These are phyloP conservation scores for Eurytoma californica DNA, from an alignment of 2,888 invertebrate species.

Conservation along the genomic window DNA sequence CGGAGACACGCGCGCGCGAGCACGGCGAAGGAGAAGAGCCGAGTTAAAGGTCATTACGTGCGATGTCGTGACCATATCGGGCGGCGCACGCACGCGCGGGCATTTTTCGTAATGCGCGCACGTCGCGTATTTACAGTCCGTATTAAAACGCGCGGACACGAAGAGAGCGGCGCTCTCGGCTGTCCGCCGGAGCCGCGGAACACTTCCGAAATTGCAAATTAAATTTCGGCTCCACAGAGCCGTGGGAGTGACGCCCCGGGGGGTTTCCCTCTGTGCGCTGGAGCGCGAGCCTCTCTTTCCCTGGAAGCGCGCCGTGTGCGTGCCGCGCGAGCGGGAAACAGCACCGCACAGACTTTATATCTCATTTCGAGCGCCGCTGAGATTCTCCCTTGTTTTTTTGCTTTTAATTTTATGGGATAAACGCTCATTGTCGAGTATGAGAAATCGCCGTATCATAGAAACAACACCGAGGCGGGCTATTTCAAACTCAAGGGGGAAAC, in stretches of 20 bases:
- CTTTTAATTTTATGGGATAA: too few species aligned
- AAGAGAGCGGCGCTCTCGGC: slow-evolving; percentile 11
- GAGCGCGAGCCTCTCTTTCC: neutral
- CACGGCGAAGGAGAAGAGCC: neutral
- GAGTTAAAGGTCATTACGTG: slow-evolving; percentile 29
- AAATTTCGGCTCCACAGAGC: slow-evolving; percentile 62
- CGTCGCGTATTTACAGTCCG: neutral
- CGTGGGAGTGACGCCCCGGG: slow-evolving; percentile 59
- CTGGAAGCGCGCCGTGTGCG: slow-evolving; percentile 7
- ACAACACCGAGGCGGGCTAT: too few species aligned
- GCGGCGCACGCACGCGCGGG: neutral
- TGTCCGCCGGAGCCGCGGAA: slow-evolving; percentile 1
- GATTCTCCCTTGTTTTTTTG: too few species aligned
- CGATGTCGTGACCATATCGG: slow-evolving; percentile 35
- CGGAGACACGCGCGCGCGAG: slow-evolving; percentile 1
- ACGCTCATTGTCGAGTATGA: too few species aligned
- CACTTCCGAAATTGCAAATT: slow-evolving; percentile 71
- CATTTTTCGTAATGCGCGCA: neutral
- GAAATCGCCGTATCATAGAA: too few species aligned
- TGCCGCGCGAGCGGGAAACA: slow-evolving; percentile 10
- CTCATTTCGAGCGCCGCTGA: slow-evolving; percentile 16
- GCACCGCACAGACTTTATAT: slow-evolving; percentile 30
- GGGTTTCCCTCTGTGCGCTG: slow-evolving; percentile 45
- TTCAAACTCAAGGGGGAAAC: too few species aligned
- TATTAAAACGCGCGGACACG: too few species aligned